These are phyloP conservation scores for Meteorus cinctellus DNA, from an alignment of 2,888 invertebrate genomes.

Conservation along the genomic window DNA sequence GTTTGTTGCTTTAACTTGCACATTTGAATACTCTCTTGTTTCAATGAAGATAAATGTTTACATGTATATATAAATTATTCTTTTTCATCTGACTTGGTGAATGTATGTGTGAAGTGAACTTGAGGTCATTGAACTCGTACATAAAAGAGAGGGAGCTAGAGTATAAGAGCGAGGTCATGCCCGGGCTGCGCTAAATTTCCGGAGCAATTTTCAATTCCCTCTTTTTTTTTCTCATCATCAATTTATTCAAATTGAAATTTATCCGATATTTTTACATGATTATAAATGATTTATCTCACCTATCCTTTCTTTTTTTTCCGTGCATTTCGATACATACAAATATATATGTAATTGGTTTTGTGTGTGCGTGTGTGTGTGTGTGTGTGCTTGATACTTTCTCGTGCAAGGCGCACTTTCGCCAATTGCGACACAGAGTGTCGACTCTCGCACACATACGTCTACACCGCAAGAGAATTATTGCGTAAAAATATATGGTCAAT, in stretches of 20 bases:
- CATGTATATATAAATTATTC: background rate
- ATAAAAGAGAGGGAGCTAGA: slow-evolving; percentile 9
- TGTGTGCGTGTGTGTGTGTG: slow-evolving; percentile 44
- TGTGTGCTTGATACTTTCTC: slow-evolving; percentile 66
- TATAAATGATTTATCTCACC: background rate
- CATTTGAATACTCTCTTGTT: too few species aligned
- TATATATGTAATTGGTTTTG: background rate
- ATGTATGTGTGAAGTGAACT: slow-evolving; percentile 18
- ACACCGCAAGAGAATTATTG: slow-evolving; percentile 60
- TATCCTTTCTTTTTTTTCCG: background rate
- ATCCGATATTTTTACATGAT: background rate
- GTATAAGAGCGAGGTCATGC: slow-evolving; percentile 38
- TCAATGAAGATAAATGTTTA: too few species aligned
- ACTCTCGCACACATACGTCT: slow-evolving; percentile 21
- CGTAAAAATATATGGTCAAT: slow-evolving; percentile 68
- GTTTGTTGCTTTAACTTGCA: too few species aligned
- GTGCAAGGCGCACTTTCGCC: slow-evolving; percentile 68
- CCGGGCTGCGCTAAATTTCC: slow-evolving; percentile 40
- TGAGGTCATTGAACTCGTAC: slow-evolving; percentile 49
- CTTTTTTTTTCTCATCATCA: background rate
- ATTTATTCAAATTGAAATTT: background rate
- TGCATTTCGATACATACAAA: slow-evolving; percentile 11
- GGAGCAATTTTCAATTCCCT: slow-evolving; percentile 43
- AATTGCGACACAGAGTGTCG: slow-evolving; percentile 66
- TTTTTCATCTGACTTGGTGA: background rate